phyloP scores from a whole-genome alignment of 2,113 vertebrate species.

The Scolopax mira region DNA sequence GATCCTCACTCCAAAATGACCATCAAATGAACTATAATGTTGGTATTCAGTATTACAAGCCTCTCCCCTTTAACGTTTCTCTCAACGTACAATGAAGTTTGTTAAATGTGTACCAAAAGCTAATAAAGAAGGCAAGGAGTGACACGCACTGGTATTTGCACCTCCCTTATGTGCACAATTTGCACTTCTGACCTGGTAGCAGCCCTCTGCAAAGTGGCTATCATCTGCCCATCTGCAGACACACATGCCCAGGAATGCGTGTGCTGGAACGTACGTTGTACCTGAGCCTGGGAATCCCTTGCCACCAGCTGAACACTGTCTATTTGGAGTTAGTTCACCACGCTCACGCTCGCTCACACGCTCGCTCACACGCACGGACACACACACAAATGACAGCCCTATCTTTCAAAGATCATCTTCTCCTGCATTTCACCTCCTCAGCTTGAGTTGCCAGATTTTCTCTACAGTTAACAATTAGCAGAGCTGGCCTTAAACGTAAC shows the following conservation, averaged over 20 bases:
- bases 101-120: not conserved
- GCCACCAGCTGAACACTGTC: not conserved
- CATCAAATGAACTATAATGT: not conserved
- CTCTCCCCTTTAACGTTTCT: not conserved
- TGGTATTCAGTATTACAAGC: not conserved
- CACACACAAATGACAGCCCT: not conserved
- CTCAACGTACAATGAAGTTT: not conserved
- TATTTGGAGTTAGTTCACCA: not conserved
- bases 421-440: not conserved
- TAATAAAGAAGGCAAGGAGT: not conserved
- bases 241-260: not conserved
- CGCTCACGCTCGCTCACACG: too few species aligned
- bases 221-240: not conserved
- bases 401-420: not conserved
- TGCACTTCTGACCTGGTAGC: not conserved
- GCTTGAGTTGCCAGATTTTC: not conserved
- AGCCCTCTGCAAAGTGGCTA: rapidly evolving
- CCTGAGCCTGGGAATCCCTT: not conserved
- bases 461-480: not conserved
- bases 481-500: not conserved
- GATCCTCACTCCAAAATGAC: not conserved
- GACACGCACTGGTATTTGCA: not conserved
- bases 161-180: not conserved
- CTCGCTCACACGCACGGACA: too few species aligned
- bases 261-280: not conserved